Conservation (phyloP, 2,888 invertebrate genomes). For the Hyposoter dolosus region DNA sequence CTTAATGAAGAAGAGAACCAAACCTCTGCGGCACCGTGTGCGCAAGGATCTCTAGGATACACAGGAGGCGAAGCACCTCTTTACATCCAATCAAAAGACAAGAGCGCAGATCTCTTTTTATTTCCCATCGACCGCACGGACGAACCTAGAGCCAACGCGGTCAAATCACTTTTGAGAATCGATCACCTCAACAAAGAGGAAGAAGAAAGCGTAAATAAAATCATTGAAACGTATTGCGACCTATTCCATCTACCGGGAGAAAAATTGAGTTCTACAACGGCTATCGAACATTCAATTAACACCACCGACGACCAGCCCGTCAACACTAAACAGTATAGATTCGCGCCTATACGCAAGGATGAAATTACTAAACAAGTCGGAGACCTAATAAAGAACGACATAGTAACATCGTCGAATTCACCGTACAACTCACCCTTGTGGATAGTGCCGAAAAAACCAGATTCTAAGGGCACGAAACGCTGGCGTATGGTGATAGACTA, state of each 20-base stretch:
- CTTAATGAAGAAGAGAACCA: not conserved
- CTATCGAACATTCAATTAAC: constrained; percentile 52
- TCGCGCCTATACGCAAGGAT: constrained; percentile 32
- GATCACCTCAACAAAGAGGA: constrained; percentile 38
- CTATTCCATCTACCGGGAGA: constrained; percentile 49
- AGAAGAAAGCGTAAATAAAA: too few species aligned
- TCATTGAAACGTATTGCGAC: not conserved
- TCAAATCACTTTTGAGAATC: constrained; percentile 28
- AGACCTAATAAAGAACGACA: constrained; percentile 51
- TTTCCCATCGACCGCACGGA: not conserved
- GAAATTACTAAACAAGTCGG: constrained; percentile 46
- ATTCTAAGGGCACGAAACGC: constrained; percentile 67
- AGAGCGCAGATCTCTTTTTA: not conserved
- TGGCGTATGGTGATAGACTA: constrained; percentile 75
- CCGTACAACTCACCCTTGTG: constrained; percentile 79
- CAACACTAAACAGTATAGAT: constrained; percentile 59
- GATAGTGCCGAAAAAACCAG: constrained; percentile 77
- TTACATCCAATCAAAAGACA: constrained; percentile 1
- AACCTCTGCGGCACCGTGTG: not conserved
- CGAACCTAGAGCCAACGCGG: not conserved
- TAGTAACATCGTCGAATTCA: constrained; percentile 69
- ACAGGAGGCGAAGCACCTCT: constrained; percentile 1
- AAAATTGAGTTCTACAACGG: constrained; percentile 37
- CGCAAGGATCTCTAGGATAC: not conserved
- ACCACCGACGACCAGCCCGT: constrained; percentile 56